phyloP scores from a whole-genome alignment of 2,113 vertebrate genomes.

The Mus spicilegus region DNA sequence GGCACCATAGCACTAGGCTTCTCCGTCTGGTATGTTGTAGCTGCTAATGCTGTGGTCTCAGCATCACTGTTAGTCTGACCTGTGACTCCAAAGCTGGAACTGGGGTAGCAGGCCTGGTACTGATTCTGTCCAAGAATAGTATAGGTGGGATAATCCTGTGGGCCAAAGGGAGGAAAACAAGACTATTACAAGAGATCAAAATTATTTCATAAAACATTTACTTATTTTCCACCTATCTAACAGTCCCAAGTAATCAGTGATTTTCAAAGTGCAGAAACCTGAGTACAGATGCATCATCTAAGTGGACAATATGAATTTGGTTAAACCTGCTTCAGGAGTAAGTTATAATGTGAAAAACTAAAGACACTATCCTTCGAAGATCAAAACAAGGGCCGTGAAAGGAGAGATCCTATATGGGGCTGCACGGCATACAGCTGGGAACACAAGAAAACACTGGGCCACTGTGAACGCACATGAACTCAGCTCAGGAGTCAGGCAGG shows the following conservation, averaged over 20 bases:
- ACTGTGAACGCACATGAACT: neutral
- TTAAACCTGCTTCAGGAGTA: constrained; percentile 17
- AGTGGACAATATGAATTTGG: neutral
- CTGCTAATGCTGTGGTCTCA: constrained; percentile 81
- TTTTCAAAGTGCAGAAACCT: constrained; percentile 57
- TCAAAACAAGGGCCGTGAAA: neutral
- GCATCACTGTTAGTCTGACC: constrained; percentile 85
- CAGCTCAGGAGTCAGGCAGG: neutral
- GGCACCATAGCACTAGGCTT: constrained; percentile 88
- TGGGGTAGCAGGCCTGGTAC: constrained; percentile 94
- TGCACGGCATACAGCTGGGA: neutral
- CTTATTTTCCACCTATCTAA: constrained; percentile 13
- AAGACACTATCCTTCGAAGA: neutral
- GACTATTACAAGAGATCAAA: constrained; percentile 14
- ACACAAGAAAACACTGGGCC: neutral
- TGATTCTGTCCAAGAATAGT: constrained; percentile 94
- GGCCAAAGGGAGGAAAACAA: constrained; percentile 57
- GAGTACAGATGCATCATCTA: neutral
- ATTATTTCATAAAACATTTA: constrained; percentile 29
- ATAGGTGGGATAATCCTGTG: constrained; percentile 94
- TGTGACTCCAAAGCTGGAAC: constrained; percentile 91
- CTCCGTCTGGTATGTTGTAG: constrained; percentile 87
- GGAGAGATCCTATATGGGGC: neutral
- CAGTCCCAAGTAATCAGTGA: constrained; percentile 31
- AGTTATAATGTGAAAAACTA: constrained; percentile 27